Base-by-base conservation (phyloP, 2,888 invertebrate genomes). In the Fabriciana adippe region DNA sequence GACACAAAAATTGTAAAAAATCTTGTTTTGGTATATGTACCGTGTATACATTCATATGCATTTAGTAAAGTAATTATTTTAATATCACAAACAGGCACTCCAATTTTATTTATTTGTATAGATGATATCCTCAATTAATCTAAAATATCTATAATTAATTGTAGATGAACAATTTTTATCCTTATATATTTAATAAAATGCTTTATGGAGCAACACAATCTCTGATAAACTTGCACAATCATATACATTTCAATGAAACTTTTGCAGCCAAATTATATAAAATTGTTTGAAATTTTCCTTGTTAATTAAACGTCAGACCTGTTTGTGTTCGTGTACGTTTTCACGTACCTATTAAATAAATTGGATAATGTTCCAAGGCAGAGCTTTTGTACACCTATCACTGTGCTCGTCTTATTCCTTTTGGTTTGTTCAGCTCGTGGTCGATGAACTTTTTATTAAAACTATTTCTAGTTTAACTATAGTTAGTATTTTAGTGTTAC, bases 261-360 rank as follows among this genome's bases (percentile, higher is more conserved):
- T 14, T 53, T 21, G 51, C 60, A 53, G 35, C 61, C 50, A 61
- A 61, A 61, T 61, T 61, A 61, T 35, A 61, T 51, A 41, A 61
- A 53, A 53, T 61, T 53, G 51, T 35, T 61, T 53, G 31, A 61
- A 61, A 61, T 61, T 61, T 61, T 53, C 61, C 35, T 53, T 18
- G 50, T 61, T 61, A 61, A 61, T 61, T 61, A 61, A 61, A 81
- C 76, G 88, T 83, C 87, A 86, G 81, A 85, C 85, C 77, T 70
- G 65, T 67, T 18, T 61, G 51, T 51, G 61, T 61, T 53, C 53
- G 1, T 14, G 61, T 61, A 16, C 35, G 35, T 35, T n/a, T 56
- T 56, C 18, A 31, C 31, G 67, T 72, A 69, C 73, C 71, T 75
- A 76, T 75, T 74, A 78, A 76, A 77, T 76, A 78, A 79, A 61